Percentiles rank a stretch among this genome's conserved stretches.
Evolutionary conservation across 2,113 vertebrate species (phyloP).

Genomic region (Sturnus vulgaris): DNA sequence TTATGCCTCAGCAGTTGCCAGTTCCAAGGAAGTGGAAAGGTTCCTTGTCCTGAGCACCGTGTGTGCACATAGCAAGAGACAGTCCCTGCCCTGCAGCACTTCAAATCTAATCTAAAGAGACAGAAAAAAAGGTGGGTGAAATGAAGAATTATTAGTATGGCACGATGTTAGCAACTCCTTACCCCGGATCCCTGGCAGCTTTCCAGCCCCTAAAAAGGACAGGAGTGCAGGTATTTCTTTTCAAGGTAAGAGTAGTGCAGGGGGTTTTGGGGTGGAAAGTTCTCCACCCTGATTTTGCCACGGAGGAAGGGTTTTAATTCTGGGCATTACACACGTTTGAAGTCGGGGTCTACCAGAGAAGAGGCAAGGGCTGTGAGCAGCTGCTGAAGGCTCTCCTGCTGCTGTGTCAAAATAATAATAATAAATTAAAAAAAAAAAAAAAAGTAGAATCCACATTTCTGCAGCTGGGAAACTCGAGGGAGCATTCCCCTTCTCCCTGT

Average conservation of each 20-base stretch:
- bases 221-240: not conserved
- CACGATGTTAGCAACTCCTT: constrained; percentile 43
- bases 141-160: constrained; percentile 56
- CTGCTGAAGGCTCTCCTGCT: not conserved
- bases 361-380: not conserved
- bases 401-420: not conserved
- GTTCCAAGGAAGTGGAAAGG: constrained; percentile 20
- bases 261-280: not conserved
- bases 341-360: not conserved
- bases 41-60: not conserved
- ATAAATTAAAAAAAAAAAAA: not conserved
- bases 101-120: constrained; percentile 55
- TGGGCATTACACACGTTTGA: not conserved
- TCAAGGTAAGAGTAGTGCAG: not conserved
- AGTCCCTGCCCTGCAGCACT: constrained; percentile 39
- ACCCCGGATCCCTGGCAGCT: constrained; percentile 26
- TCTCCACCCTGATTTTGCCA: not conserved
- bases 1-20: not conserved
- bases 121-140: constrained; percentile 45
- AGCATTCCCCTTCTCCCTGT: constrained; percentile 29
- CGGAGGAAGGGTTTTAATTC: not conserved
- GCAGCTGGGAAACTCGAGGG: not conserved
- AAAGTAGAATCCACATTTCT: not conserved
- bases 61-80: not conserved
- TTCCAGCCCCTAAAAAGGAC: constrained; percentile 18